Conservation (phyloP, 2,113 vertebrate genomes). For the Acrocephalus kingi region DNA sequence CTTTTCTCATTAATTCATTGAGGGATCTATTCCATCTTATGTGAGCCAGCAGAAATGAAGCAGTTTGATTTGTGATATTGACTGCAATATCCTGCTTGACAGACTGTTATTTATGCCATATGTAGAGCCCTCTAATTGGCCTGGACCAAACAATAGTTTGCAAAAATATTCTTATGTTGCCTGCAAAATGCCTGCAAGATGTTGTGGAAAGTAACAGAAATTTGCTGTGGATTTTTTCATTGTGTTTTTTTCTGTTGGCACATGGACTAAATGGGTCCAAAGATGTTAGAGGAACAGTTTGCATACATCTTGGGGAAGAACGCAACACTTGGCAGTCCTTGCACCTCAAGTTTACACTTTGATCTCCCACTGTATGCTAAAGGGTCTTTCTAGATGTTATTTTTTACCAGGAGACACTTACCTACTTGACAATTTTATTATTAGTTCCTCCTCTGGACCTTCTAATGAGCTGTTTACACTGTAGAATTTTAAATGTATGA, state of each 20-base stretch:
- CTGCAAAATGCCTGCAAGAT: not conserved
- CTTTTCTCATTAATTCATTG: not conserved
- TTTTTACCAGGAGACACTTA: not conserved
- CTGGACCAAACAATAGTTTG: not conserved
- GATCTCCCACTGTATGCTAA: not conserved
- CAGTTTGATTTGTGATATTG: not conserved
- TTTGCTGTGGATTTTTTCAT: not conserved
- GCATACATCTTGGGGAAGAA: too few relatives aligned
- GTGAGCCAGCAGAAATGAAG: not conserved
- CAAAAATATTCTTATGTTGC: not conserved
- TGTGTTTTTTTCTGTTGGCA: not conserved
- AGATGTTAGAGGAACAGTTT: rapidly evolving
- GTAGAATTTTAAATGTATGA: not conserved
- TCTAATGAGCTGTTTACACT: not conserved
- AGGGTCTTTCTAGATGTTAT: not conserved
- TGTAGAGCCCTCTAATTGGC: not conserved
- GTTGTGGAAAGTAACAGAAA: not conserved
- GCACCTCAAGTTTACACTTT: not conserved
- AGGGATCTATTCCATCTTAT: not conserved
- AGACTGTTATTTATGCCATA: not conserved
- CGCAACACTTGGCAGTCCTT: not conserved
- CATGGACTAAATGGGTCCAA: not conserved
- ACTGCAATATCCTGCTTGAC: not conserved
- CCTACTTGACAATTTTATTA: not conserved
- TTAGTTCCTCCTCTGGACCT: not conserved